Conservation (phyloP, 2,113 vertebrate species). For the Gorsachius goisagi region DNA sequence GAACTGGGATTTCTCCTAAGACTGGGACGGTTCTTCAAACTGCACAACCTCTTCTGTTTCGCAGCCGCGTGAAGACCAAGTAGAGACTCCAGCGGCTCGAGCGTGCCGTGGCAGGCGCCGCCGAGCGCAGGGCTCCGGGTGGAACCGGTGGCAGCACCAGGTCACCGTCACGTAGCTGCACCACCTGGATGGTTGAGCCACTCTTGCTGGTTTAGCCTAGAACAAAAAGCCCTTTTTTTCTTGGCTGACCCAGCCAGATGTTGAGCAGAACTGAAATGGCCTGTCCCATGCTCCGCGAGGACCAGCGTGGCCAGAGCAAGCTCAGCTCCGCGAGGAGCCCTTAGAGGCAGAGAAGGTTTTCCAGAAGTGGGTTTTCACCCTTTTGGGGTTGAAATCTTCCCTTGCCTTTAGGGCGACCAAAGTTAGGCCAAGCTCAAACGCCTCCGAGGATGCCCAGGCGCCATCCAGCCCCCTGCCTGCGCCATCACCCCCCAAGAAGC, state of each 20-base stretch:
- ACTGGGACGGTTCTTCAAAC: neutral
- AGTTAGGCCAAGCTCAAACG: neutral
- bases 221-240: neutral
- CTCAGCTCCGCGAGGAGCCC: neutral
- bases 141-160: neutral
- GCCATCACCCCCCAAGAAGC: neutral
- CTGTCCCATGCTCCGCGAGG: neutral
- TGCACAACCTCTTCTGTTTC: neutral
- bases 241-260: neutral
- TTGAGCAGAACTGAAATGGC: neutral
- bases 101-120: rapidly evolving
- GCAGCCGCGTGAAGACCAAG: rapidly evolving
- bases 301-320: neutral
- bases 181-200: neutral
- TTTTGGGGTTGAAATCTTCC: neutral
- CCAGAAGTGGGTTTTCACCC: neutral
- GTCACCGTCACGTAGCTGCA: neutral
- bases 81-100: rapidly evolving
- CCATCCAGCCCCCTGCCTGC: neutral
- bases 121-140: neutral
- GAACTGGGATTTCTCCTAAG: neutral
- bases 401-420: neutral
- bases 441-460: neutral
- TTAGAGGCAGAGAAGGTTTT: neutral
- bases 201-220: neutral